Evolutionary conservation across 2,113 vertebrate genomes (phyloP), one percentile per base, ranked within the genome.

Genomic region (Nerophis lumbriciformis): DNA sequence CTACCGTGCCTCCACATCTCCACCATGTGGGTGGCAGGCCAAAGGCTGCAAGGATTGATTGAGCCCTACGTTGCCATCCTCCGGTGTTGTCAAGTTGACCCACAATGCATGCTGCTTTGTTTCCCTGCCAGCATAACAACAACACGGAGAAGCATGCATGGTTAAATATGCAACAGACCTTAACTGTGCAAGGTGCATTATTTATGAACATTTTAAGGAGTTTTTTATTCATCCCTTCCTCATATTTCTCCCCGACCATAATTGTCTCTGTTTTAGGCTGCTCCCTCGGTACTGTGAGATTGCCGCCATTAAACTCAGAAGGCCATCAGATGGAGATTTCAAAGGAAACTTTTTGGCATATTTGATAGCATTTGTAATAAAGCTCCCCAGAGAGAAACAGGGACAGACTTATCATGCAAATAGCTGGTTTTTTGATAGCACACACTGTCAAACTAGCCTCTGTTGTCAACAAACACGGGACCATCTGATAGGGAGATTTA

Each of bases 261-360:
- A 83, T 82, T 83, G 78, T 74, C 71, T 83, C 75, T 57, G 83
- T 80, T 84, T 65, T 67, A 73, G 82, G 79, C 77, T 54, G 68
- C 74, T 71, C 80, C 76, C 76, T 77, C 76, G 55, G 73, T 72
- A 66, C 72, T 72, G 75, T 78, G 78, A 79, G 75, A 88, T 84
- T 82, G 83, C 83, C 77, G 53, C 83, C 80, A 86, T 86, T 85
- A 85, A 84, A 83, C 78, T 83, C 65, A 49, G 78, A 82, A 78
- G 83, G 77, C 81, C 85, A 76, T 86, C 79, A 83, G 87, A 88
- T 87, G 80, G 82, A 87, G 82, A 83, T 84, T 85, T 88, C 83
- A 88, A 87, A 86, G 83, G 80, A 85, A 86, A 89, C 59, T 80
- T 85, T 1, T 85, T 85, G 83, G 76, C 74, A 79, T 76, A 79